These are phyloP conservation scores for Alentia gelatinosa DNA, from an alignment of 2,888 invertebrate genomes.

Conservation along the genomic window DNA sequence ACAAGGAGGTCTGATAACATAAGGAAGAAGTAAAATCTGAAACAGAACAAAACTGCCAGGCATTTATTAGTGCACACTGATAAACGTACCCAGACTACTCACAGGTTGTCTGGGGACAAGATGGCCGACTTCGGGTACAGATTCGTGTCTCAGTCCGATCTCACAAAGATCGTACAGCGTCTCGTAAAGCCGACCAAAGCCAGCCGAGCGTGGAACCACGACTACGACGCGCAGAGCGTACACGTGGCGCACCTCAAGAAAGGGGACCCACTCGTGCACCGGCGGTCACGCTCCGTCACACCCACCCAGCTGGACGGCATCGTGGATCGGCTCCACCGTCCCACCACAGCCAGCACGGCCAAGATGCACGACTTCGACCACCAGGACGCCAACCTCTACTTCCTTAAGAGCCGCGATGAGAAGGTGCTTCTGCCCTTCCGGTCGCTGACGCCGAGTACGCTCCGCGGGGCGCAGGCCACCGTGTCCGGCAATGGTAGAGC, in stretches of 20 bases:
- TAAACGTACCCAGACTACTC: neutral
- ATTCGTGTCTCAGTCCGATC: constrained; percentile 61
- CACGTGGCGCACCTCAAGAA: constrained; percentile 51
- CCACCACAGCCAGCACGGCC: constrained; percentile 65
- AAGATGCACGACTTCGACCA: constrained; percentile 65
- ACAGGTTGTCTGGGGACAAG: neutral
- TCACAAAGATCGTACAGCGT: constrained; percentile 69
- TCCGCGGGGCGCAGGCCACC: neutral
- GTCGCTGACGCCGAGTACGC: neutral
- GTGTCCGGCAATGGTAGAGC: neutral
- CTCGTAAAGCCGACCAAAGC: constrained; percentile 72
- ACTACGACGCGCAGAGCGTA: constrained; percentile 58
- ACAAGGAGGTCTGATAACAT: neutral
- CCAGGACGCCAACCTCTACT: constrained; percentile 59
- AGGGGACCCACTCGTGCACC: constrained; percentile 53
- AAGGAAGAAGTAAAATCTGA: neutral
- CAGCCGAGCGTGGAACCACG: constrained; percentile 62
- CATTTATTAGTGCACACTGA: neutral
- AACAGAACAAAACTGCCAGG: neutral
- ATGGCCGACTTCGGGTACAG: constrained; percentile 45
- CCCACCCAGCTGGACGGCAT: constrained; percentile 68
- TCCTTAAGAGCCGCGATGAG: constrained; percentile 29
- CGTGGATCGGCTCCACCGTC: constrained; percentile 69
- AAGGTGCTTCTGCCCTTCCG: neutral
- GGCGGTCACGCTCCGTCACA: constrained; percentile 64